Percentiles rank a stretch among this genome's conserved stretches.
These are phyloP conservation scores for Mylabris phalerata DNA, from an alignment of 1,140 invertebrate species.

Conservation along the genomic window DNA sequence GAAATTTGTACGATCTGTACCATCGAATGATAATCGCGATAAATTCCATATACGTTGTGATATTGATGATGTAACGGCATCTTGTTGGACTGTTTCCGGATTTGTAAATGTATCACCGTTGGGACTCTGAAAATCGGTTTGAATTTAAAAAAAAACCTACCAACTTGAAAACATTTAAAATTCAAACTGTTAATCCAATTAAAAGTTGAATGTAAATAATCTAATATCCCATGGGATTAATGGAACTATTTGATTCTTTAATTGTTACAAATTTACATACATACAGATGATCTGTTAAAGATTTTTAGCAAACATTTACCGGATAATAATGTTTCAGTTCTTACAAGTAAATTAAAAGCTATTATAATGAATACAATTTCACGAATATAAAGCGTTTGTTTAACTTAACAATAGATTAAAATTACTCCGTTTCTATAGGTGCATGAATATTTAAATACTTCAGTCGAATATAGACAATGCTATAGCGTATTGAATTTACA, in stretches of 20 bases:
- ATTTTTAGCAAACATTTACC: constrained; percentile 22
- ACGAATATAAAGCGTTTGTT: constrained; percentile 39
- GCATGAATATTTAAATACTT: constrained; percentile 41
- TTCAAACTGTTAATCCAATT: constrained; percentile 21
- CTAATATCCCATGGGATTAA: constrained; percentile 10
- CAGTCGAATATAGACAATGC: constrained; percentile 39
- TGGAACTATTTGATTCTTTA: constrained; percentile 4
- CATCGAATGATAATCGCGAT: constrained; percentile 21
- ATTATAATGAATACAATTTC: constrained; percentile 38
- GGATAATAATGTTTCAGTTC: constrained; percentile 32
- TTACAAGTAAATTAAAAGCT: constrained; percentile 43
- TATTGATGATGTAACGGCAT: constrained; percentile 16
- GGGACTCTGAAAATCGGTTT: constrained; percentile 20
- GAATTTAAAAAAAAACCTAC: constrained; percentile 7
- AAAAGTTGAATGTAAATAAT: constrained; percentile 25
- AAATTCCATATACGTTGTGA: constrained; percentile 29
- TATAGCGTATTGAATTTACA: constrained; percentile 32
- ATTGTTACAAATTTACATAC: constrained; percentile 7
- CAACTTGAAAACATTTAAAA: constrained; percentile 22
- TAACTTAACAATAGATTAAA: constrained; percentile 43
- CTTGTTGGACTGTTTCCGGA: constrained; percentile 1
- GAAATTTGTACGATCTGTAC: constrained; percentile 22
- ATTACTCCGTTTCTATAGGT: constrained; percentile 40
- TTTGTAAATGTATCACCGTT: constrained; percentile 5
- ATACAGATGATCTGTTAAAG: constrained; percentile 26